A percentile compares a stretch with the other conserved stretches of the same genome.
Conservation (phyloP, 2,113 vertebrate genomes). For the Poeciliopsis turrubarensis region DNA sequence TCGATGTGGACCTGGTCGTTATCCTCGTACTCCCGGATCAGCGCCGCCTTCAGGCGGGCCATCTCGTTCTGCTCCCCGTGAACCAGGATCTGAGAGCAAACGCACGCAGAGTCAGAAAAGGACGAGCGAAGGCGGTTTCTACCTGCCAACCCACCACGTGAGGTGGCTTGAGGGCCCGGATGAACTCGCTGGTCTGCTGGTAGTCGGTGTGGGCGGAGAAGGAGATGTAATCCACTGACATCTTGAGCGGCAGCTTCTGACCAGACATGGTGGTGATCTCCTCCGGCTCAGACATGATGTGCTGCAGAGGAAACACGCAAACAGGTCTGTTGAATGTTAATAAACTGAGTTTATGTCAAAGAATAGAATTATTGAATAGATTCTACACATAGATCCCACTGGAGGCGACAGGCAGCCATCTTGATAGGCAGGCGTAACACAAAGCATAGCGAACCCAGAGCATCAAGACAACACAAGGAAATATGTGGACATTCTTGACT, state of each 20-base stretch:
- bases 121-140: slow-evolving; percentile 4
- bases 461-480: too few relatives aligned
- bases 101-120: neutral
- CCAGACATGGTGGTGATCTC: slow-evolving; percentile 99
- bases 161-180: slow-evolving; percentile 95
- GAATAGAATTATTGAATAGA: too few relatives aligned
- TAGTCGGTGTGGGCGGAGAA: slow-evolving; percentile 99
- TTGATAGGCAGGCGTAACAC: too few relatives aligned
- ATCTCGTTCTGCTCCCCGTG: slow-evolving; percentile 99
- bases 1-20: slow-evolving; percentile 97
- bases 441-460: too few relatives aligned
- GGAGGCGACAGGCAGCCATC: too few relatives aligned
- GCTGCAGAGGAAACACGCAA: slow-evolving; percentile 73
- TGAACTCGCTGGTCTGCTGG: slow-evolving; percentile 99
- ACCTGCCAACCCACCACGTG: slow-evolving; percentile 85
- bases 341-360: too few relatives aligned
- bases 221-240: slow-evolving; percentile 99
- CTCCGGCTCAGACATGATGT: slow-evolving; percentile 99
- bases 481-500: too few relatives aligned
- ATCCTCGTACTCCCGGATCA: slow-evolving; percentile 97
- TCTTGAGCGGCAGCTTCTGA: slow-evolving; percentile 97
- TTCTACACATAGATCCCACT: too few relatives aligned
- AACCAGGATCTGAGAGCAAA: slow-evolving; percentile 84
- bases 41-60: slow-evolving; percentile 94
- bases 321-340: too few relatives aligned